Evolutionary conservation across 1,140 invertebrate genomes (phyloP).

Genomic region (Hesperophylax magnus): DNA sequence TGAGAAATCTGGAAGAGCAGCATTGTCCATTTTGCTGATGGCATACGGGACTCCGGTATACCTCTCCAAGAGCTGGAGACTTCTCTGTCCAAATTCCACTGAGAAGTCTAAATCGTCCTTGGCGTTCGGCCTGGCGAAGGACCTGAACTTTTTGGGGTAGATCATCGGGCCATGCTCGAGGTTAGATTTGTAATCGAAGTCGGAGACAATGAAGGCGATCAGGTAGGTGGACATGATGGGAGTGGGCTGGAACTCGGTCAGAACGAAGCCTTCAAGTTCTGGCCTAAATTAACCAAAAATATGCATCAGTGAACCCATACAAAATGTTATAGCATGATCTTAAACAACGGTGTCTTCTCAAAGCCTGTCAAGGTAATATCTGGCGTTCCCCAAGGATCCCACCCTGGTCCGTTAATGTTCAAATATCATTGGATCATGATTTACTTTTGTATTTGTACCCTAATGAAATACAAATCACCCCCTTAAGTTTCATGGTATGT

Average conservation of each 20-base stretch:
- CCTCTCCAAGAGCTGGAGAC: conserved; percentile 61
- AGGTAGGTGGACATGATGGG: conserved; percentile 88
- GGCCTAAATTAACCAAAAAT: neutral
- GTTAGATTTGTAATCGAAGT: conserved; percentile 73
- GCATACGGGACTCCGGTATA: conserved; percentile 59
- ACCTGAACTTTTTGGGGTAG: conserved; percentile 67
- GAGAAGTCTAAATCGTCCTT: conserved; percentile 72
- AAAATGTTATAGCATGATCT: too few relatives aligned
- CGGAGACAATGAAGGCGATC: conserved; percentile 83
- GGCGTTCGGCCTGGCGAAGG: conserved; percentile 79
- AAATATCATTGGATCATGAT: too few relatives aligned
- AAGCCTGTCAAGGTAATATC: too few relatives aligned
- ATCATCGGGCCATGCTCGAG: conserved; percentile 60
- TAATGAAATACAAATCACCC: too few relatives aligned
- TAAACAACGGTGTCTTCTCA: too few relatives aligned
- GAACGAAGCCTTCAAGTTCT: conserved; percentile 64
- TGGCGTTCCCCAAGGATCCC: too few relatives aligned
- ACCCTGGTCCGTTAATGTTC: too few relatives aligned
- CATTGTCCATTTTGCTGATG: conserved; percentile 75
- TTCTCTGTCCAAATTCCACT: conserved; percentile 71
- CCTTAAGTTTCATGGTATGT: too few relatives aligned
- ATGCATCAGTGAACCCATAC: conserved; percentile 62
- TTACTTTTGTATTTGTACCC: too few relatives aligned
- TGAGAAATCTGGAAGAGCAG: conserved; percentile 84
- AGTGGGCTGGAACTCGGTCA: conserved; percentile 70